Percentiles rank a stretch among this genome's conserved stretches.
Evolutionary conservation across 2,113 vertebrate genomes (phyloP).

Genomic region (Dinomys branickii): DNA sequence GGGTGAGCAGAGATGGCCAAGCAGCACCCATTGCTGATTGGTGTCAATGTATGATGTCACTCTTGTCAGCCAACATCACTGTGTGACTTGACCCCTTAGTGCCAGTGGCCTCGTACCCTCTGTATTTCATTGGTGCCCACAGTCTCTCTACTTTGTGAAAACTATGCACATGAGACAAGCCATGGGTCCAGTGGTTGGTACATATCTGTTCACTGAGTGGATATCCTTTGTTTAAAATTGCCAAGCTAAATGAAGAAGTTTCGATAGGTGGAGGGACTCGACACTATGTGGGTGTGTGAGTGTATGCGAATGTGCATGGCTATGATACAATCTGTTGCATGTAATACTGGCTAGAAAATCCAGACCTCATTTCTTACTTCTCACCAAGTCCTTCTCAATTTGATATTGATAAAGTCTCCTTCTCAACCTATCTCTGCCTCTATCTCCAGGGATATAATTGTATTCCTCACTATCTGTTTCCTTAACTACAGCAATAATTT

Average conservation of each 20-base stretch:
- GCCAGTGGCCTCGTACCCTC: neutral
- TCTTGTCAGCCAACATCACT: neutral
- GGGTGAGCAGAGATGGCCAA: neutral
- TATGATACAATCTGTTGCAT: neutral
- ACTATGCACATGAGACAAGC: neutral
- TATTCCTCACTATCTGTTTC: neutral
- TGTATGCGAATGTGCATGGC: too few relatives aligned
- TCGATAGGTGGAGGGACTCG: neutral
- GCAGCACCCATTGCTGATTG: fast-evolving
- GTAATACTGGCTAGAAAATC: neutral
- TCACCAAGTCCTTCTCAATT: neutral
- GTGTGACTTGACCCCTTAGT: neutral
- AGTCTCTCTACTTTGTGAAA: neutral
- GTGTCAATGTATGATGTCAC: neutral
- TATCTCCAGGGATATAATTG: neutral
- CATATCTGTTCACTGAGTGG: neutral
- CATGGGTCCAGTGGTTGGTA: neutral
- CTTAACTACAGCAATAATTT: neutral
- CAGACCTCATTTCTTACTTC: neutral
- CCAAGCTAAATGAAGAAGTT: neutral
- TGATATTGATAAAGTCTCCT: neutral
- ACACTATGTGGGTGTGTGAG: neutral
- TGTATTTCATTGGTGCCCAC: fast-evolving
- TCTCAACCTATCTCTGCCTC: neutral
- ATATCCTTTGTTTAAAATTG: neutral